These are phyloP conservation scores for Melitaea cinxia DNA, from an alignment of 1,140 invertebrate species.

Conservation along the genomic window DNA sequence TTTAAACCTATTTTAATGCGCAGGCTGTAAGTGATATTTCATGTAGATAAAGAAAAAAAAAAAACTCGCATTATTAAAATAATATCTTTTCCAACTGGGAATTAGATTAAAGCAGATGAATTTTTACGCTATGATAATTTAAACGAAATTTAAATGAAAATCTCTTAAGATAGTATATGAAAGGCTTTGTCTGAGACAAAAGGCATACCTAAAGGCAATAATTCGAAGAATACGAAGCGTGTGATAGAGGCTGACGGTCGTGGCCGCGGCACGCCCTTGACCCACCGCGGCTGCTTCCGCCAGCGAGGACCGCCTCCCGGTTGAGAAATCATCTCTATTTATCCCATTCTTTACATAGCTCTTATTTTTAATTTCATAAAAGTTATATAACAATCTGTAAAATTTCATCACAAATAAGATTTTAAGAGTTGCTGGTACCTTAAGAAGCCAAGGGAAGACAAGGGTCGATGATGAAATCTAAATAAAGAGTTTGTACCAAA, in stretches of 20 bases:
- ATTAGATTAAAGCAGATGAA: background rate
- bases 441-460: too few species aligned
- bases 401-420: background rate
- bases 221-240: conserved; percentile 50
- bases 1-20: too few species aligned
- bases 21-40: background rate
- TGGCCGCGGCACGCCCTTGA: conserved; percentile 61
- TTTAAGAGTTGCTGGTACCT: too few species aligned
- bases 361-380: conserved; percentile 4
- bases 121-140: background rate
- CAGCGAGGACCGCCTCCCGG: conserved; percentile 43
- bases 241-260: conserved; percentile 45
- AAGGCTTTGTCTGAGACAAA: conserved; percentile 38
- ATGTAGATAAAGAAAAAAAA: background rate
- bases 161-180: conserved; percentile 21
- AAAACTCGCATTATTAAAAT: background rate
- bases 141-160: background rate
- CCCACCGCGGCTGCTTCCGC: conserved; percentile 47
- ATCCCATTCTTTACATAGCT: conserved; percentile 41
- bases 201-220: conserved; percentile 42
- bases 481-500: too few species aligned
- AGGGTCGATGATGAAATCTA: too few species aligned
- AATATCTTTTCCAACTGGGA: background rate
- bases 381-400: conserved; percentile 10
- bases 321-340: conserved; percentile 53